Evolutionary conservation across 2,888 invertebrate species (phyloP), one percentile per base, ranked within the genome.

Genomic region (Caenorhabditis imperialis): DNA sequence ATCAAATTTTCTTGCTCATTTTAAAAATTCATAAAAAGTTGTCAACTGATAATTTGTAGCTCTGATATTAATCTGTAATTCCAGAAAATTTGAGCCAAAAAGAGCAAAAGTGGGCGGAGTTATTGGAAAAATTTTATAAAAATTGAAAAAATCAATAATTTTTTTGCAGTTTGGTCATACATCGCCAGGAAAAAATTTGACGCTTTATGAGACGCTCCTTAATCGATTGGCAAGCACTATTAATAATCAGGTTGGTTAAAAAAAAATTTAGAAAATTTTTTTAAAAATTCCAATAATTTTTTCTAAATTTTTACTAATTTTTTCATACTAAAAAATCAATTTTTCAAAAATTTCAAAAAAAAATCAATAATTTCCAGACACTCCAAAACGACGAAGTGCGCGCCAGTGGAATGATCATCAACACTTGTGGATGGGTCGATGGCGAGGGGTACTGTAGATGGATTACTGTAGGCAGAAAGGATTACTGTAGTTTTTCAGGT

Each of bases 401-500:
- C 75, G 81, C 88, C 8, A 89, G 90, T 2, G 99, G 99, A 0
- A 93, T 94, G 3, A 92, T 99, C 35, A 95, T 99, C 79, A 99
- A 99, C 89, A 98, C 98, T 0, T 96, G 96, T 84, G 98, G 98
- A 0, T 99, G 96, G 96, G 93, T 97, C 1, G 95, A 96, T 89
- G 94, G 93, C 0, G 92, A 92, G 0, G 98, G 97, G 0, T 98
- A n/a, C n/a, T n/a, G n/a, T n/a, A n/a, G n/a, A n/a, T n/a, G n/a
- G n/a, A n/a, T n/a, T n/a, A n/a, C n/a, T n/a, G n/a, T n/a, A n/a
- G n/a, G n/a, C n/a, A n/a, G n/a, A n/a, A n/a, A n/a, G n/a, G n/a
- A n/a, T n/a, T 44, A 22, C 16, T 30, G 27, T 8, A 2, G 23
- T 30, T 14, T 77, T 79, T 40, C 55, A 84, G 86, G 4, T 87